Percentiles rank a stretch among this genome's conserved stretches.
Conservation (phyloP, 2,113 vertebrate genomes). For the Empidonax traillii region DNA sequence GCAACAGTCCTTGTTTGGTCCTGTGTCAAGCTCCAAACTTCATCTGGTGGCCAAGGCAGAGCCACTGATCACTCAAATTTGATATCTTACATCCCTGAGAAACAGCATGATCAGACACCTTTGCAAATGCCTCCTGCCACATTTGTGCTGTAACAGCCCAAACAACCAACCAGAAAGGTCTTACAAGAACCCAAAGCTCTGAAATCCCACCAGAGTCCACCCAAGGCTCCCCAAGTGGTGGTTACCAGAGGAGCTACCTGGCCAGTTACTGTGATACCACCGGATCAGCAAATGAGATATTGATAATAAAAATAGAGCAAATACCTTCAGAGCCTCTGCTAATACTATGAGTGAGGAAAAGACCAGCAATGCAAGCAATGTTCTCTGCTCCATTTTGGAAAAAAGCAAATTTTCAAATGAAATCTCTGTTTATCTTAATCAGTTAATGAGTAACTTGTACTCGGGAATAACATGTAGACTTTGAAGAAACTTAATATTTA, state of each 20-base stretch:
- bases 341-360: background rate
- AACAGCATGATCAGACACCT: background rate
- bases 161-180: background rate
- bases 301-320: background rate
- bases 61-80: background rate
- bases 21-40: background rate
- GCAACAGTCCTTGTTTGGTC: rapidly evolving
- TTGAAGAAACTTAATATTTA: conserved; percentile 54
- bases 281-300: background rate
- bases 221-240: background rate
- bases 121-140: background rate
- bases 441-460: conserved; percentile 63
- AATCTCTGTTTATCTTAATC: background rate
- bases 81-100: background rate
- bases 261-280: rapidly evolving
- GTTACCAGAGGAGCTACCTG: background rate
- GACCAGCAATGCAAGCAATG: background rate
- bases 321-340: conserved; percentile 54
- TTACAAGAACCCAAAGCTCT: background rate
- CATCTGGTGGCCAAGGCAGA: rapidly evolving
- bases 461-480: background rate
- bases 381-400: conserved; percentile 52
- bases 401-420: background rate
- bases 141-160: background rate
- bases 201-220: background rate